These are phyloP conservation scores for Arvicanthis niloticus DNA, from an alignment of 2,113 vertebrate species.

Conservation along the genomic window DNA sequence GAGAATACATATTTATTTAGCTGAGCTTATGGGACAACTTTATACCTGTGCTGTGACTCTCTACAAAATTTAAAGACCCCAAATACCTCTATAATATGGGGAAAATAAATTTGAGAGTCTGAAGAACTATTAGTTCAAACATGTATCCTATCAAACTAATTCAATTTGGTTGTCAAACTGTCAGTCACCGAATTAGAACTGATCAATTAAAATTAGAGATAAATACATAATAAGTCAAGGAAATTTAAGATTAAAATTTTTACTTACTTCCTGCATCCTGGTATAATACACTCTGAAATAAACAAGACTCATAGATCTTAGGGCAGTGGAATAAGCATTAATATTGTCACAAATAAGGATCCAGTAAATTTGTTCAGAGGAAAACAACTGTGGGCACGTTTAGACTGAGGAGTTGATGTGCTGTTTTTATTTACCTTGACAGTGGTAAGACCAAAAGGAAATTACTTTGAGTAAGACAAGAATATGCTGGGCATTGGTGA, in stretches of 20 bases:
- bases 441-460: not conserved
- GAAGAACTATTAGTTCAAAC: no score
- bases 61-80: no score
- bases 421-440: not conserved
- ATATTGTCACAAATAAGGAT: not conserved
- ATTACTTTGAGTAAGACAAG: conserved; percentile 18
- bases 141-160: no score
- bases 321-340: not conserved
- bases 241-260: not conserved
- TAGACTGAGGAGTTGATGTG: not conserved
- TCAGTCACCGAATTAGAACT: not conserved
- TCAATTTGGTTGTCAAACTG: not conserved
- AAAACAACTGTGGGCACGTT: not conserved
- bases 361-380: not conserved
- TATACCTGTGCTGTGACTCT: no score
- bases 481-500: not conserved
- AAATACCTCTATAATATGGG: no score
- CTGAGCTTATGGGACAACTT: not conserved
- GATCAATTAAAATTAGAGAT: not conserved
- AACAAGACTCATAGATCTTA: not conserved
- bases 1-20: not conserved
- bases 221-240: not conserved
- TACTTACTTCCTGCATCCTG: not conserved
- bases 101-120: no score
- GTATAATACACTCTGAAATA: not conserved